Percentiles rank a stretch among this genome's conserved stretches.
Conservation (phyloP, 2,888 invertebrate genomes). For the Drosophila borborema region DNA sequence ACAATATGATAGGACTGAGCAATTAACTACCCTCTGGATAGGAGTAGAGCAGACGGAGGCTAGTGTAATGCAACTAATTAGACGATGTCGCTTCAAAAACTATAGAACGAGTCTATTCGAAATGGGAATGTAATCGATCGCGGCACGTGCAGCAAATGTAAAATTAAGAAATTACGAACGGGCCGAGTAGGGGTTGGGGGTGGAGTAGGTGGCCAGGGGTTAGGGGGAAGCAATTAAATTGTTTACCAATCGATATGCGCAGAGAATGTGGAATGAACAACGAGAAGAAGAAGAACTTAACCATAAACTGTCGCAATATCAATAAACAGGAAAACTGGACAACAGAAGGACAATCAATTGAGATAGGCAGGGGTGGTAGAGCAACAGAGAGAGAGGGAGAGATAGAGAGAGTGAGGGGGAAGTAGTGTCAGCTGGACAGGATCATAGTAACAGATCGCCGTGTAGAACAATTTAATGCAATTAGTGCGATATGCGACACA, state of each 20-base stretch:
- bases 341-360: conserved; percentile 14
- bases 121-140: conserved; percentile 23
- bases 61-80: conserved; percentile 36
- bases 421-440: conserved; percentile 65
- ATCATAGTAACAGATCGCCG: conserved; percentile 44
- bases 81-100: conserved; percentile 29
- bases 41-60: not conserved
- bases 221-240: conserved; percentile 45
- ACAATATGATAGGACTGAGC: not conserved
- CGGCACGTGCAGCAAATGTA: conserved; percentile 29
- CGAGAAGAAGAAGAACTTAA: conserved; percentile 21
- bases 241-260: conserved; percentile 49
- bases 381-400: not conserved
- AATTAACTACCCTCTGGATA: not conserved
- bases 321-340: conserved; percentile 29
- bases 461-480: conserved; percentile 77
- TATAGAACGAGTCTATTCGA: conserved; percentile 3
- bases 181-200: not conserved
- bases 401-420: not conserved
- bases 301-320: conserved; percentile 62
- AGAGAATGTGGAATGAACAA: not conserved
- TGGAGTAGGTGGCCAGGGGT: not conserved
- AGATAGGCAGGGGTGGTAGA: conserved; percentile 13
- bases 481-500: conserved; percentile 69
- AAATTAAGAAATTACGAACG: conserved; percentile 68